Percentiles rank a stretch among this genome's conserved stretches.
Conservation (phyloP, 2,888 invertebrate genomes). For the Ommatoiulus sabulosus region DNA sequence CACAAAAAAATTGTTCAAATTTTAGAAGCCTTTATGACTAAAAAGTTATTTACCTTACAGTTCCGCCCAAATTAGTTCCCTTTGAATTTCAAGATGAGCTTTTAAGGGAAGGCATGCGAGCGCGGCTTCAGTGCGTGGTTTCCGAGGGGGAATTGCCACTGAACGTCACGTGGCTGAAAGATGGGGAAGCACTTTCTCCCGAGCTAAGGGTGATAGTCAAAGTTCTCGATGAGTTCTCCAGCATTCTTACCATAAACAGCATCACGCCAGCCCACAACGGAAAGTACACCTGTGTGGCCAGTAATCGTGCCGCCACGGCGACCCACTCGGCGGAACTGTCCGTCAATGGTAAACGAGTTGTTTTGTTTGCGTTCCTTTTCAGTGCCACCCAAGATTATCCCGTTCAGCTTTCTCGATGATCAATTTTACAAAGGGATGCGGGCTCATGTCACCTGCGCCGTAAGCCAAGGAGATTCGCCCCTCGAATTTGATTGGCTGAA, state of each 20-base stretch:
- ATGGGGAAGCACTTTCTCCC: slow-evolving; percentile 66
- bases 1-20: too few relatives aligned
- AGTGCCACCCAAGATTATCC: slow-evolving; percentile 57
- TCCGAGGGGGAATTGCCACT: slow-evolving; percentile 66
- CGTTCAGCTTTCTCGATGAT: slow-evolving; percentile 58
- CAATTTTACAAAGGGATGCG: slow-evolving; percentile 59
- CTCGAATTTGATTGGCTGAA: slow-evolving; percentile 66
- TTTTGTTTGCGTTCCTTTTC: slow-evolving; percentile 49
- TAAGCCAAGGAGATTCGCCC: slow-evolving; percentile 65
- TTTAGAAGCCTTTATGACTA: too few relatives aligned
- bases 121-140: slow-evolving; percentile 60
- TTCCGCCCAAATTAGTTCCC: slow-evolving; percentile 61
- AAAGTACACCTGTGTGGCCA: slow-evolving; percentile 57
- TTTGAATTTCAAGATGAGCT: slow-evolving; percentile 60
- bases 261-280: slow-evolving; percentile 56
- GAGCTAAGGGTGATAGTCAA: slow-evolving; percentile 53
- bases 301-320: slow-evolving; percentile 53
- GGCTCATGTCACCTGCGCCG: slow-evolving; percentile 56
- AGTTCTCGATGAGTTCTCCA: slow-evolving; percentile 56
- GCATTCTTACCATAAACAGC: slow-evolving; percentile 57
- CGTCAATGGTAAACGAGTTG: slow-evolving; percentile 56
- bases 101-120: slow-evolving; percentile 57
- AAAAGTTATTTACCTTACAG: slow-evolving; percentile 56
- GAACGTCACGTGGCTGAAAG: slow-evolving; percentile 78
- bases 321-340: slow-evolving; percentile 57